Evolutionary conservation across 1,140 invertebrate genomes (phyloP).

Genomic region (Caenorhabditis inopinata): DNA sequence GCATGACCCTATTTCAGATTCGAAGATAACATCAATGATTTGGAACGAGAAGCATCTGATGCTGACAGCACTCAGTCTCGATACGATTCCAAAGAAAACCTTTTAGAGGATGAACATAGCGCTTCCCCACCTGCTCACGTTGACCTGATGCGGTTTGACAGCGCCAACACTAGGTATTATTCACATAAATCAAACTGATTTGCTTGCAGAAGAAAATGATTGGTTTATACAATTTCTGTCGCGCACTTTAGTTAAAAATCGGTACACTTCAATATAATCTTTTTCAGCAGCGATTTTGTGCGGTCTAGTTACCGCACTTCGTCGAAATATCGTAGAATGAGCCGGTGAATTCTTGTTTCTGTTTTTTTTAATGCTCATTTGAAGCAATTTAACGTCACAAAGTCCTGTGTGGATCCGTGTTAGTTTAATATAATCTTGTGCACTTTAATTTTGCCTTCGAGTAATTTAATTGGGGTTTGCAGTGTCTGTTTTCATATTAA

Average conservation of each 20-base stretch:
- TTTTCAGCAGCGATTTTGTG: slow-evolving; percentile 25
- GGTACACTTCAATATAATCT: not conserved
- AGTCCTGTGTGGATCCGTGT: not conserved
- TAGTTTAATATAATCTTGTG: too few species aligned
- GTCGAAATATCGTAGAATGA: slow-evolving; percentile 28
- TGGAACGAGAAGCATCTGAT: slow-evolving; percentile 40
- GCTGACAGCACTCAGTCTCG: slow-evolving; percentile 46
- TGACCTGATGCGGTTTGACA: slow-evolving; percentile 9
- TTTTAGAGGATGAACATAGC: slow-evolving; percentile 33
- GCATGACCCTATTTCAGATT: not conserved
- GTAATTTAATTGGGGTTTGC: not conserved
- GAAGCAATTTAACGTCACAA: not conserved
- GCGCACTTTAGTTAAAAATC: not conserved
- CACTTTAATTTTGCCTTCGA: not conserved
- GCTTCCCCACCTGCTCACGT: not conserved
- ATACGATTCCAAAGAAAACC: slow-evolving; percentile 41
- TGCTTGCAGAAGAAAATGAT: not conserved
- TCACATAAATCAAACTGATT: too few species aligned
- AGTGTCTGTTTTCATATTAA: not conserved
- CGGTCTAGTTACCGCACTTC: slow-evolving; percentile 23
- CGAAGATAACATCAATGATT: slow-evolving; percentile 18
- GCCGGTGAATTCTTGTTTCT: slow-evolving; percentile 1
- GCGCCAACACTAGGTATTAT: not conserved
- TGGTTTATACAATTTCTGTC: not conserved
- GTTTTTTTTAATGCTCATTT: not conserved